Percentiles rank a stretch among this genome's conserved stretches.
Evolutionary conservation across 2,113 vertebrate genomes (phyloP).

Genomic region (Anhinga anhinga): DNA sequence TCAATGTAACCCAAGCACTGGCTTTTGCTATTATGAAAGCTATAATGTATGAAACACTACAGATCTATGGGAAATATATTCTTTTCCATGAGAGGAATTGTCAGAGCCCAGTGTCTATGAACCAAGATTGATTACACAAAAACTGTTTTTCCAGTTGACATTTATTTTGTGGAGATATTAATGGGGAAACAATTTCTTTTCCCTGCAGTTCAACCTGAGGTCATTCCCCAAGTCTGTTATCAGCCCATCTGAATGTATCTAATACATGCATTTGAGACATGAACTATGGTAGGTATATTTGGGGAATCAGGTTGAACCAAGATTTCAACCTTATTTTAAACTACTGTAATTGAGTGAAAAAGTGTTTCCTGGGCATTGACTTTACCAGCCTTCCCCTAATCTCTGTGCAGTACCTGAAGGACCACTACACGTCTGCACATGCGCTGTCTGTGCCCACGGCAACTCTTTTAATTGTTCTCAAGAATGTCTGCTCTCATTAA

Average conservation of each 20-base stretch:
- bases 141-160: constrained; percentile 58
- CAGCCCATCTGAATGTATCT: background rate
- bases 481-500: background rate
- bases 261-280: background rate
- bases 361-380: background rate
- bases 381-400: background rate
- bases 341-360: background rate
- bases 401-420: background rate
- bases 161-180: constrained; percentile 58
- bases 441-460: background rate
- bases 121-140: constrained; percentile 43
- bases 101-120: constrained; percentile 37
- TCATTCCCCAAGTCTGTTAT: constrained; percentile 40
- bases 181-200: constrained; percentile 59
- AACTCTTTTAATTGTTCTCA: background rate
- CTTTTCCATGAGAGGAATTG: constrained; percentile 39
- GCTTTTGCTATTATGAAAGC: constrained; percentile 52
- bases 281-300: background rate
- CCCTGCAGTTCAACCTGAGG: constrained; percentile 49
- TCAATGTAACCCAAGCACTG: constrained; percentile 31
- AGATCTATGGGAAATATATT: constrained; percentile 59
- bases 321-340: background rate
- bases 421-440: background rate
- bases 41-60: constrained; percentile 55
- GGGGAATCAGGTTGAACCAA: background rate